Base-by-base conservation (phyloP, 2,888 invertebrate species). In the Eurois occulta region DNA sequence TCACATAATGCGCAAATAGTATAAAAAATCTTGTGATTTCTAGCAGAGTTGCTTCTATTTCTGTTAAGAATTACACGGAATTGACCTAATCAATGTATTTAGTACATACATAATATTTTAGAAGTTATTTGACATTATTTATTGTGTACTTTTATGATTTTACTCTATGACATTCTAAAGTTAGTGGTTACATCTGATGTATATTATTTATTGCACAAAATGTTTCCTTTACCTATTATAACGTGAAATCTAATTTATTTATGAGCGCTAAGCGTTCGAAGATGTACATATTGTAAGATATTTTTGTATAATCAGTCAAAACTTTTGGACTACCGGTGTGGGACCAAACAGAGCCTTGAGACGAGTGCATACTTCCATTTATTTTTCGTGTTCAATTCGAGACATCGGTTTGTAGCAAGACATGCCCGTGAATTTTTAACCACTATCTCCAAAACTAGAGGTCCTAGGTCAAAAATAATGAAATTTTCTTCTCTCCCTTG, bases 251-350 rank as follows among this genome's bases (percentile, higher is more conserved):
- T 69, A 68, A 73, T 78, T 76, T 78, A 65, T 62, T 76, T 68
- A 41, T 41, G 60, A 78, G n/a, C 77, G 81, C 81, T 73, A 77
- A 88, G 78, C 86, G 86, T 66, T 77, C 72, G 43, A 43, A 68
- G 16, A 73, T 88, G 89, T 88, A 88, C 81, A 88, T 89, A 89
- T 77, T 89, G 85, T 88, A 86, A 76, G 52, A 83, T 88, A 88
- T 83, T 88, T 81, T 85, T 89, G 62, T 81, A 86, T 83, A 67
- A 77, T 79, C 83, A 72, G 83, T 82, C 77, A 81, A 66, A 76
- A 80, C 78, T 86, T 65, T 76, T 86, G 76, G 80, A 69, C 77
- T 80, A 68, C 52, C 28, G 80, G 78, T 67, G 70, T 80, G 88
- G 88, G 89, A 89, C 88, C 89, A 87, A 89, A 72, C n/a, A 11